Conservation (phyloP, 2,113 vertebrate species). For the Colaptes auratus region DNA sequence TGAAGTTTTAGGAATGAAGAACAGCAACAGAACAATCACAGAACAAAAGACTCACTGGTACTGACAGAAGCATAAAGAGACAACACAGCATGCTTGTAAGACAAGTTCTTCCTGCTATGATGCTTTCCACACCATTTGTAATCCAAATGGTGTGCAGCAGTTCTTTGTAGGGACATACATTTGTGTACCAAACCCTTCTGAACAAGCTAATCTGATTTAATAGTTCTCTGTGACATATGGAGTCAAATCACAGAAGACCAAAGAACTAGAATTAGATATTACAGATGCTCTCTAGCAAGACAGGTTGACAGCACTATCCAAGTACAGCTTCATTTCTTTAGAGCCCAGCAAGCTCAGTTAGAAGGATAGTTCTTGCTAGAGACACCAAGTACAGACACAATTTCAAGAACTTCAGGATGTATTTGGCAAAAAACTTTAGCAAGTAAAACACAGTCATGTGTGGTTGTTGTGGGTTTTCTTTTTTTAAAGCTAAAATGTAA, state of each 20-base stretch:
- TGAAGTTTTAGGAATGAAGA: background rate
- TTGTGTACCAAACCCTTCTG: background rate
- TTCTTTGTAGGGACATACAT: background rate
- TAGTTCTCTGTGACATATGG: background rate
- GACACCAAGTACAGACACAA: background rate
- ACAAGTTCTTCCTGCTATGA: background rate
- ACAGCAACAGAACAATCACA: background rate
- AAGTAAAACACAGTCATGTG: background rate
- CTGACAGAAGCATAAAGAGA: background rate
- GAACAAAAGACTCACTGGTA: background rate
- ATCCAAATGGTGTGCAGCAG: background rate
- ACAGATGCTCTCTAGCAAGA: background rate
- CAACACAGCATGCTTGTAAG: background rate
- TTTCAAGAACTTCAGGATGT: background rate
- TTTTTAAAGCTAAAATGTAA: conserved; percentile 39
- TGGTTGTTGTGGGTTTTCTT: rapidly evolving
- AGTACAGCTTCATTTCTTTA: background rate
- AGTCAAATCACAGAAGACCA: background rate
- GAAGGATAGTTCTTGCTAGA: background rate
- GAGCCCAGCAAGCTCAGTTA: background rate
- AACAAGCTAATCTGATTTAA: background rate
- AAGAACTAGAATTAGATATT: background rate
- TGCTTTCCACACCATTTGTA: background rate
- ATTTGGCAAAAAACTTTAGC: background rate
- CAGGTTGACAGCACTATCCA: background rate